A percentile compares a stretch with the other conserved stretches of the same genome.
These are phyloP conservation scores for Onychostoma macrolepis DNA, from an alignment of 2,113 vertebrate genomes.

Conservation along the genomic window DNA sequence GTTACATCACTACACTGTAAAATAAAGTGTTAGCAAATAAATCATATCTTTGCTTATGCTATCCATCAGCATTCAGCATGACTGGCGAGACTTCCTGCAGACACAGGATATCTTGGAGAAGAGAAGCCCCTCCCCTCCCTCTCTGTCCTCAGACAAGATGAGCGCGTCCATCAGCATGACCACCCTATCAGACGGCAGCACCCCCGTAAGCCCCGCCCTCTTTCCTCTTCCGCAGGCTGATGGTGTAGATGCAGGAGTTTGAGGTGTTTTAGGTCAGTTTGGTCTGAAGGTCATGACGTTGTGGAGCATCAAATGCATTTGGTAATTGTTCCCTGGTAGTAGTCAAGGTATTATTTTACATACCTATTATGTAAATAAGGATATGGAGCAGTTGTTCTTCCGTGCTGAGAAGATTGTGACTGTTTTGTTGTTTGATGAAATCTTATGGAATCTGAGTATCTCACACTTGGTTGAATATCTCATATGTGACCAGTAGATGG, in stretches of 20 bases:
- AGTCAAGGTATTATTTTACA: neutral
- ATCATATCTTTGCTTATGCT: neutral
- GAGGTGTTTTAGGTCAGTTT: neutral
- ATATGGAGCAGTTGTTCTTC: neutral
- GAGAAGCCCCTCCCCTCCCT: slow-evolving; percentile 84
- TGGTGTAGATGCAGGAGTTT: neutral
- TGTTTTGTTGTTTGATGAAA: neutral
- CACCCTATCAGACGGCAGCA: slow-evolving; percentile 91
- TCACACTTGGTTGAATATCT: neutral
- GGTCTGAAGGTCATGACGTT: neutral
- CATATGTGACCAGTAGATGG: neutral
- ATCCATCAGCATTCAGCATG: slow-evolving; percentile 84
- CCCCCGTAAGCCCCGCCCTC: slow-evolving; percentile 83
- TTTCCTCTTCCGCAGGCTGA: neutral
- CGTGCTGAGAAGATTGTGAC: neutral
- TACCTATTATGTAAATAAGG: neutral
- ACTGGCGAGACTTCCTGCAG: slow-evolving; percentile 86
- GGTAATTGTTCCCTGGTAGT: neutral
- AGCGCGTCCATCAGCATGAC: slow-evolving; percentile 95
- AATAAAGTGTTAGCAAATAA: too few relatives aligned
- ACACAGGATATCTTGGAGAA: slow-evolving; percentile 84
- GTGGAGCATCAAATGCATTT: neutral
- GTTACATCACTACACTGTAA: too few relatives aligned
- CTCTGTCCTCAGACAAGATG: slow-evolving; percentile 87
- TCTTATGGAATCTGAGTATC: neutral